A percentile compares a stretch with the other conserved stretches of the same genome.
phyloP scores from a whole-genome alignment of 2,797 vertebrate genomes.

The Xenops minutus region DNA sequence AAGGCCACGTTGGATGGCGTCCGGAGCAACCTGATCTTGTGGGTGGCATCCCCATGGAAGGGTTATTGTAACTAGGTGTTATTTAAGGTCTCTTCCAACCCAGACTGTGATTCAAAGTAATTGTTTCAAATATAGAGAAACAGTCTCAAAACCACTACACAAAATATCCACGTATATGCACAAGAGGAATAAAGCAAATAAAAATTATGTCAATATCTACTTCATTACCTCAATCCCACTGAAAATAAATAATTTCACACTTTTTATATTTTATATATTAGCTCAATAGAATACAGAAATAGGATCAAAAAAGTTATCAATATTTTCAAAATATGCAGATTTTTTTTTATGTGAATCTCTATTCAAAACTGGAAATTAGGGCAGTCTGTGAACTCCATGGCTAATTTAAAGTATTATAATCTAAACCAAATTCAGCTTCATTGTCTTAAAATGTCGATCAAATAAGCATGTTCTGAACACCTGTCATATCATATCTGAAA shows the following conservation, averaged over 20 bases:
- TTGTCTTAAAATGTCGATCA: not conserved
- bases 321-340: not conserved
- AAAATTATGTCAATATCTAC: not conserved
- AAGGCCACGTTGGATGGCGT: not conserved
- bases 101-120: not conserved
- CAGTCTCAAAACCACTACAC: not conserved
- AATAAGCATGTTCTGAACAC: not conserved
- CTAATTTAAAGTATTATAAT: slow-evolving; percentile 30
- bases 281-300: not conserved
- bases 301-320: not conserved
- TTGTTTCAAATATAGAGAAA: not conserved
- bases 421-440: slow-evolving; percentile 3
- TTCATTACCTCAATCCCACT: not conserved
- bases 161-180: not conserved
- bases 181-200: not conserved
- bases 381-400: not conserved
- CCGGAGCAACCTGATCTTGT: not conserved
- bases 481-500: not conserved
- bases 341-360: not conserved
- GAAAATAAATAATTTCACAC: not conserved
- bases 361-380: not conserved
- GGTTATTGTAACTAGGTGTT: not conserved
- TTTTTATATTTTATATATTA: not conserved
- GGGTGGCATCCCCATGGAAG: not conserved
- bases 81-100: not conserved